Conservation (phyloP, 2,888 invertebrate genomes). For the Pelosia muscerda region DNA sequence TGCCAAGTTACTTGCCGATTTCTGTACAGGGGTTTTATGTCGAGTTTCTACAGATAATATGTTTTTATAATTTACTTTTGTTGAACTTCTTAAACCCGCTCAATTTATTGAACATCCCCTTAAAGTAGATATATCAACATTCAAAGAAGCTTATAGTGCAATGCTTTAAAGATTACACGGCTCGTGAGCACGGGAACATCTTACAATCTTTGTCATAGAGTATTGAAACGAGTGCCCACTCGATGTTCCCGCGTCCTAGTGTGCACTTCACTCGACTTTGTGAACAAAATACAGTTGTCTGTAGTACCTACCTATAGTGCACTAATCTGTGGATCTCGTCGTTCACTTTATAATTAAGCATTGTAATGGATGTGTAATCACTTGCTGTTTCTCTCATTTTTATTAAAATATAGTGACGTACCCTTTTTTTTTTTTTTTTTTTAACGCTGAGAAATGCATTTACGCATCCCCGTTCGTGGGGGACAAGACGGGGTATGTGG, state of each 20-base stretch:
- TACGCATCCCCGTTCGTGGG: too few species aligned
- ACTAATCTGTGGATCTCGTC: background rate
- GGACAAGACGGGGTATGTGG: too few species aligned
- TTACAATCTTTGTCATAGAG: background rate
- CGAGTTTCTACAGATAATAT: too few species aligned
- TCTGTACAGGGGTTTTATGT: too few species aligned
- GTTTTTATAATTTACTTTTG: too few species aligned
- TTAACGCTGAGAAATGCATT: too few species aligned
- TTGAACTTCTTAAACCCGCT: background rate
- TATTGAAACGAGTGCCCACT: constrained; percentile 2
- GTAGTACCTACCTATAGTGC: background rate
- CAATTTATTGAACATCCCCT: background rate
- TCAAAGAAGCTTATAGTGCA: background rate
- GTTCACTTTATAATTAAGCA: background rate
- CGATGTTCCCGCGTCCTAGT: background rate
- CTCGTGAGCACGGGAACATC: too few species aligned
- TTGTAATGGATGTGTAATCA: background rate
- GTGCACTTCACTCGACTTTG: background rate
- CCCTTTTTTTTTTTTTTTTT: too few species aligned
- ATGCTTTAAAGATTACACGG: background rate
- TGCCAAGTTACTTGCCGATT: too few species aligned
- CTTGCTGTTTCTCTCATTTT: background rate
- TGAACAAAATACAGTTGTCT: background rate
- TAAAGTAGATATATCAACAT: background rate
- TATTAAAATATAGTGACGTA: too few species aligned